Evolutionary conservation across 2,797 vertebrate species (phyloP), one percentile per base, ranked within the genome.

Genomic region (Pogoniulus pusillus): DNA sequence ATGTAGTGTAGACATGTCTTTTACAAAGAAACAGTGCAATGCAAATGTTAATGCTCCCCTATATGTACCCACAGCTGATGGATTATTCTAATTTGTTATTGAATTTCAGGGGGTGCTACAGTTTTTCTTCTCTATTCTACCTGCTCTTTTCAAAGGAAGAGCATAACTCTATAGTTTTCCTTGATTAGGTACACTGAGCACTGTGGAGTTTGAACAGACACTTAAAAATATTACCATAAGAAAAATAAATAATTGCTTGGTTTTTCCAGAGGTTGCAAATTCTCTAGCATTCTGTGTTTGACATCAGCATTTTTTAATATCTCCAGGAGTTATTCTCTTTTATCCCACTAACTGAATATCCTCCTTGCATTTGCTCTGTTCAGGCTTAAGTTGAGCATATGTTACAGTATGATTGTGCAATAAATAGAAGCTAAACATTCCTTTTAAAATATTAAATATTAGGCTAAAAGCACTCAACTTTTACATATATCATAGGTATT

Each of bases 1-100:
- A 94, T 95, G 71, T 91, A 49, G 62, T n/a, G 95, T 90, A 95
- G 34, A 69, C 49, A 53, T 59, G 32, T 70, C 26, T 85, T 95
- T 93, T 93, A 80, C 72, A 29, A 60, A 82, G 51, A 73, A 93
- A 80, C 26, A 73, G 12, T 71, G n/a, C 14, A 82, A 55, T 71
- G 49, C 6, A 86, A 82, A 84, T 87, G 16, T 87, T 73, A 80
- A 66, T 92, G 10, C 16, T 69, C 93, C 58, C 45, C 26, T 77
- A 43, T 69, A 64, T 9, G 12, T 65, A 73, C 85, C 86, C 18
- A 64, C n/a, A n/a, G 30, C 4, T 54, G 73, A 68, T 23, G 59
- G 26, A 11, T 73, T 8, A 23, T 34, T 49, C 54, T 74, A 58
- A 53, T 54, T 30, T 79, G 84, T 87, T 71, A 6, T 16, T 65